A percentile compares a stretch with the other conserved stretches of the same genome.
phyloP scores from a whole-genome alignment of 2,797 vertebrate species.

The Sebastes nivosus region DNA sequence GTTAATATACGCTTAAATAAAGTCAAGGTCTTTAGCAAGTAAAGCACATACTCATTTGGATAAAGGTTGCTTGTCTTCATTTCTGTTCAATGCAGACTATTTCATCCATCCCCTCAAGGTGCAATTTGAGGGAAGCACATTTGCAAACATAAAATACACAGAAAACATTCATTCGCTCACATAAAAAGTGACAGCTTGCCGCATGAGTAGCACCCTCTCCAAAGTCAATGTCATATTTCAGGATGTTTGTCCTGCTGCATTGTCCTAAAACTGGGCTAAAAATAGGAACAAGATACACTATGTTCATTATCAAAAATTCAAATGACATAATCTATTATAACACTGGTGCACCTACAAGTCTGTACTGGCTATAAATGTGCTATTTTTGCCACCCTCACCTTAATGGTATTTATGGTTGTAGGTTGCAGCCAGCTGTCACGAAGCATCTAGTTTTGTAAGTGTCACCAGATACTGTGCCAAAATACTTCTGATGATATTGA shows the following conservation, averaged over 20 bases:
- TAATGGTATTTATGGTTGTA: slow-evolving; percentile 26
- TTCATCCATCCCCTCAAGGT: neutral
- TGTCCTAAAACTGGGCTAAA: neutral
- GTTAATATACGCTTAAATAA: neutral
- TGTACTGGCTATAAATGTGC: neutral
- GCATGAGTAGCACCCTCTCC: neutral
- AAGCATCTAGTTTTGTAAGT: slow-evolving; percentile 27
- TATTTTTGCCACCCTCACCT: slow-evolving; percentile 8
- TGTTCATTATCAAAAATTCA: neutral
- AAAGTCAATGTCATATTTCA: neutral
- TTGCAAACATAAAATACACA: neutral
- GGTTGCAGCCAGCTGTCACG: slow-evolving; percentile 33
- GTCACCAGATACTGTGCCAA: slow-evolving; percentile 29
- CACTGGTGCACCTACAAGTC: neutral
- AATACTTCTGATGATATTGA: slow-evolving; percentile 34
- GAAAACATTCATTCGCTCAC: neutral
- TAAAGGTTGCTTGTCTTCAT: neutral
- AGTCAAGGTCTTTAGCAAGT: neutral
- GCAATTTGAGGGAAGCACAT: neutral
- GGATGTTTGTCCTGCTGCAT: neutral
- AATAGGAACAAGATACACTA: neutral
- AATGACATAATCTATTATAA: neutral
- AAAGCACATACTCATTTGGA: neutral
- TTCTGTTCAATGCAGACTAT: neutral
- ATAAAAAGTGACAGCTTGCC: neutral